Evolutionary conservation across 2,113 vertebrate species (phyloP).

Genomic region (Haplochromis burtoni): DNA sequence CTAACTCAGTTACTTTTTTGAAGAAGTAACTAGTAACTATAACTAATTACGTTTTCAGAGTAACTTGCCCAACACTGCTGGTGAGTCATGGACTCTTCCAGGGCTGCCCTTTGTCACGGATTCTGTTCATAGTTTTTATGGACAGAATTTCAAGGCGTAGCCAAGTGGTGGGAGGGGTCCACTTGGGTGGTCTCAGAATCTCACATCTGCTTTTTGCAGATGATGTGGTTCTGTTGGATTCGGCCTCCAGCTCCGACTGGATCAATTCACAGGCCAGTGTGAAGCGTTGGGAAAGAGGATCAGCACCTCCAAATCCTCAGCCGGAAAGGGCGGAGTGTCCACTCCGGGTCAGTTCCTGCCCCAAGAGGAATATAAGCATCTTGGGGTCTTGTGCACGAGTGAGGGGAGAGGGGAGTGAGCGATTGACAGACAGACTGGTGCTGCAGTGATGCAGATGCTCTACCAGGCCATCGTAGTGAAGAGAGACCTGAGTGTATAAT

Average conservation of each 20-base stretch:
- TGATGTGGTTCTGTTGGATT: neutral
- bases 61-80: neutral
- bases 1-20: neutral
- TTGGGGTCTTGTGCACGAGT: neutral
- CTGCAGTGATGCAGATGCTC: neutral
- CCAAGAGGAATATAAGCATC: neutral
- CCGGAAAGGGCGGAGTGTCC: rapidly evolving
- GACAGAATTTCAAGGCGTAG: neutral
- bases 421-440: rapidly evolving
- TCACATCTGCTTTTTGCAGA: neutral
- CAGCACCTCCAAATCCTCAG: neutral
- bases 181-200: neutral
- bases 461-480: rapidly evolving
- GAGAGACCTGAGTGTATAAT: neutral
- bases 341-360: neutral
- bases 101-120: neutral
- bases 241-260: neutral
- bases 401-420: neutral
- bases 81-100: neutral
- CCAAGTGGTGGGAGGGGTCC: rapidly evolving
- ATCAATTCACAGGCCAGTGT: neutral
- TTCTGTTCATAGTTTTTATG: neutral
- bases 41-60: neutral
- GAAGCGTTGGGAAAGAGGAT: neutral
- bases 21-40: neutral